These are phyloP conservation scores for Tetropium fuscum DNA, from an alignment of 2,888 invertebrate genomes.

Conservation along the genomic window DNA sequence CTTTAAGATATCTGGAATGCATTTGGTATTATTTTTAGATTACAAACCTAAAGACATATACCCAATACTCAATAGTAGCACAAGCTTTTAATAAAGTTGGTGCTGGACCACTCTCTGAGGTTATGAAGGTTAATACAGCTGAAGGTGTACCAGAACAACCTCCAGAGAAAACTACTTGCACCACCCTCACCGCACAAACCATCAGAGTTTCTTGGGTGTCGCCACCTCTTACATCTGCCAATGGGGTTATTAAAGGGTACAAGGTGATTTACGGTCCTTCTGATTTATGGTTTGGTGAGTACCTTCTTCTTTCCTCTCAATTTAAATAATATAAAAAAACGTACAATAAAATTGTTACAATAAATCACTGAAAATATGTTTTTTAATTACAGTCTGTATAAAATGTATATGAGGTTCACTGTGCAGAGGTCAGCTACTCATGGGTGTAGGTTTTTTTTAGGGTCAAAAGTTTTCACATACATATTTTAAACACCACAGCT, in stretches of 20 bases:
- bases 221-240: constrained; percentile 90
- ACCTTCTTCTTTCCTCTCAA: neutral
- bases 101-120: constrained; percentile 90
- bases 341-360: no score
- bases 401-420: no score
- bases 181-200: constrained; percentile 93
- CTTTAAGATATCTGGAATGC: no score
- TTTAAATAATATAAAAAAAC: no score
- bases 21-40: no score
- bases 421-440: no score
- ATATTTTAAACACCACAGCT: no score
- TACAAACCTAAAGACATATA: constrained; percentile 79
- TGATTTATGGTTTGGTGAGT: constrained; percentile 89
- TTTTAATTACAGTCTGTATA: no score
- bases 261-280: constrained; percentile 94
- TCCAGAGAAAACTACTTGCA: constrained; percentile 92
- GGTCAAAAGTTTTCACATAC: no score
- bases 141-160: constrained; percentile 95
- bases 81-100: constrained; percentile 96
- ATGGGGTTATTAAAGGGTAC: constrained; percentile 96
- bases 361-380: no score
- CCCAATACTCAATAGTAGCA: constrained; percentile 95
- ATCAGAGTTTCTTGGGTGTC: constrained; percentile 96
- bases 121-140: constrained; percentile 91
- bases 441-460: no score